A percentile compares a stretch with the other conserved stretches of the same genome.
Conservation (phyloP, 2,113 vertebrate genomes). For the Colius striatus region DNA sequence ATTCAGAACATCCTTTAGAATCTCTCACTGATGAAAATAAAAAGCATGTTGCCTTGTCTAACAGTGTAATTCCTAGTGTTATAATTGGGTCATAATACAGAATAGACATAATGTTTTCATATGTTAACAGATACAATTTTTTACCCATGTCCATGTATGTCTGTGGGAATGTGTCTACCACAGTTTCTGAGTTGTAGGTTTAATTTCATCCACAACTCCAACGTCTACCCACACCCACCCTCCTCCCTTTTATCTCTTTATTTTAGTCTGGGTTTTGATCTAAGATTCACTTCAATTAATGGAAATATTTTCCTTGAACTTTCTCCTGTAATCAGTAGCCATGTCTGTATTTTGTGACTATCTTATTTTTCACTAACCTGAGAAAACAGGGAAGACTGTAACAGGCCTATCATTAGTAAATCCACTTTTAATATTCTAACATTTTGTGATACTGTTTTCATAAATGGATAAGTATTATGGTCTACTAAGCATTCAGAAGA, state of each 20-base stretch:
- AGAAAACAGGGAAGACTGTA: background rate
- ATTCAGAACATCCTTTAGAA: background rate
- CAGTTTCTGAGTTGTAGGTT: background rate
- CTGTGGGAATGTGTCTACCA: background rate
- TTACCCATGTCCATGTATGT: background rate
- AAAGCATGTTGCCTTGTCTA: background rate
- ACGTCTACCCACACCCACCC: no score
- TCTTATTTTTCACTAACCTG: background rate
- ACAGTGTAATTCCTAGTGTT: background rate
- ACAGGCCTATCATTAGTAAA: background rate
- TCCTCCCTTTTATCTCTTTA: rapidly evolving
- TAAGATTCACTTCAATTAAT: background rate
- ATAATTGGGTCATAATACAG: background rate
- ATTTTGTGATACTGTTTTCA: background rate
- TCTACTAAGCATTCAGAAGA: background rate
- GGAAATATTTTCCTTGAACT: background rate
- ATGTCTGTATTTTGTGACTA: background rate
- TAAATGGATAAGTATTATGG: background rate
- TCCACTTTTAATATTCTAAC: background rate
- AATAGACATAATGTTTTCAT: background rate
- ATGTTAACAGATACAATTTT: background rate
- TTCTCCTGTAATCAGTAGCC: background rate
- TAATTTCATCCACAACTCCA: background rate
- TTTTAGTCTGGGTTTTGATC: background rate
- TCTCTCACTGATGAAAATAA: background rate